Base-by-base conservation (phyloP, 2,797 vertebrate species). In the Enteromius argenteus region DNA sequence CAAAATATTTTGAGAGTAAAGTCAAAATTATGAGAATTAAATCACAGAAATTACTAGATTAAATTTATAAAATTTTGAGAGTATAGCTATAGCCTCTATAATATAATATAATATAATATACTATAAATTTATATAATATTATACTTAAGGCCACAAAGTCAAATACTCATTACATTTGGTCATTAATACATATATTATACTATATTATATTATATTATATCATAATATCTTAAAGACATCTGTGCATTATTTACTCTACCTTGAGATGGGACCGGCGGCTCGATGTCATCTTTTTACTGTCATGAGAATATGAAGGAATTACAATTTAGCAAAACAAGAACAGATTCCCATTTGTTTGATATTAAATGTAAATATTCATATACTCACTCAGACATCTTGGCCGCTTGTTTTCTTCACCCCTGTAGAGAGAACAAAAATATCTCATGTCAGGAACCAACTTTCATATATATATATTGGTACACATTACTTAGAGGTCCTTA, bases 181-280 rank as follows among this genome's bases (percentile, higher is more conserved):
- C 10, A 11, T 69, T 0, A 71, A 27, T 15, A 27, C 53, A n/a
- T 53, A 49, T 49, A 49, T 49, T 51, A 53, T 53, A 53, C 7
- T 53, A 58, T 58, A 62, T 27, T 68, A 68, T 39, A 74, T 35
- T 53, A 35, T n/a, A 19, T 58, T 23, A 62, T 37, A 8, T 56
- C 14, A 75, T 21, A 56, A 37, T 3, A 23, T n/a, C 56, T 37
- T 7, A n/a, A n/a, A 19, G 17, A 23, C 15, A 19, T 58, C 5
- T 23, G 1, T 0, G 17, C 5, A 14, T 13, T 32, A 14, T 13
- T 21, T 42, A 56, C 1, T 72, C 85, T 90, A 91, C 90, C 89
- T 91, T 91, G 71, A 97, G 95, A 90, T 96, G 93, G 89, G 95
- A 95, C 88, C 93, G 93, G 51, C 96, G 95, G 89, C 95, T 95